Conservation (phyloP, 2,113 vertebrate species). For the Raja brachyura region DNA sequence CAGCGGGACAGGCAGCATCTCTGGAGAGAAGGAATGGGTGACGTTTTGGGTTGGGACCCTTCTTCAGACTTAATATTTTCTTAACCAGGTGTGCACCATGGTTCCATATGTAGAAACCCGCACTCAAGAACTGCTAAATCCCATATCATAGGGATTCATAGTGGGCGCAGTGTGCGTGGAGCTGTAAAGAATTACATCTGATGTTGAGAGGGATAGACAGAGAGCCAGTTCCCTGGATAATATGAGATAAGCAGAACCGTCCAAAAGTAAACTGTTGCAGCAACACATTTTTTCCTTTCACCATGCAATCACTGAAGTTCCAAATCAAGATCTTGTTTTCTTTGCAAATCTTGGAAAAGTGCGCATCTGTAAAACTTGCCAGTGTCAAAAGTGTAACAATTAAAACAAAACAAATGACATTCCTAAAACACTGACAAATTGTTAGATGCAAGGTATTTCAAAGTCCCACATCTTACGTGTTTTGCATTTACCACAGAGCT, state of each 20-base stretch:
- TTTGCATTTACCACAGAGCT: no score
- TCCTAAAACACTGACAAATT: not conserved
- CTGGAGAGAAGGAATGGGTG: no score
- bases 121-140: not conserved
- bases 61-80: no score
- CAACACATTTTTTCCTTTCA: no score
- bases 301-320: not conserved
- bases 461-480: no score
- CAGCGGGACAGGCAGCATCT: no score
- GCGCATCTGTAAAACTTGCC: not conserved
- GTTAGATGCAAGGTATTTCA: not conserved
- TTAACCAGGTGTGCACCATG: no score
- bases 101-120: no score
- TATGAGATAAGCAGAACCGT: not conserved
- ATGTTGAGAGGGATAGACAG: not conserved
- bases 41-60: no score
- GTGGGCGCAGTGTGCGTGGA: not conserved
- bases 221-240: not conserved
- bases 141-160: not conserved
- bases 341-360: not conserved
- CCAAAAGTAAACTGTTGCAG: no score
- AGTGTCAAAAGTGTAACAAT: not conserved
- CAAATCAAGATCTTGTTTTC: not conserved
- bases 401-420: not conserved
- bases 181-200: not conserved